These are phyloP conservation scores for Urosaurus nigricauda DNA, from an alignment of 2,797 vertebrate genomes.

Conservation along the genomic window DNA sequence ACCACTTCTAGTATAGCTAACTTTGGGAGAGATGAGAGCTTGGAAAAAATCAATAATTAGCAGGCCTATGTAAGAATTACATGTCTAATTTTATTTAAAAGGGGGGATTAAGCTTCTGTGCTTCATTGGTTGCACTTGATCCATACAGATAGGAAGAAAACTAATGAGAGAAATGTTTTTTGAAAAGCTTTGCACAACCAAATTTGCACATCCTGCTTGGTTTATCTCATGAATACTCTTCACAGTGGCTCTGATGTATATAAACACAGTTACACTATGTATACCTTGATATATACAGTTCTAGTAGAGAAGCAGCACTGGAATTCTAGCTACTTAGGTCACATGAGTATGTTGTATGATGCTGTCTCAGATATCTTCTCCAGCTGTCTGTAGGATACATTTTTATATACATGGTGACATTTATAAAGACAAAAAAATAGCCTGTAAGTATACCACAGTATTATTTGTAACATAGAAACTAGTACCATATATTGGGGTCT, in stretches of 20 bases:
- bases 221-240: background rate
- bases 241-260: background rate
- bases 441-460: background rate
- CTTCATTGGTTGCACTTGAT: slow-evolving; percentile 61
- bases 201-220: slow-evolving; percentile 42
- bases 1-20: slow-evolving; percentile 74
- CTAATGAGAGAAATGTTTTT: background rate
- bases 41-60: slow-evolving; percentile 74
- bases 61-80: slow-evolving; percentile 63
- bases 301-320: no score
- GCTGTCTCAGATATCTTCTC: background rate
- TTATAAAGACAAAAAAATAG: background rate
- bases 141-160: slow-evolving; percentile 44
- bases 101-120: slow-evolving; percentile 63
- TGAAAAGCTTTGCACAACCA: slow-evolving; percentile 41
- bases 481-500: slow-evolving; percentile 47
- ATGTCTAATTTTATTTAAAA: slow-evolving; percentile 73
- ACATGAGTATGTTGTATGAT: background rate
- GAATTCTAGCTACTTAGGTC: background rate
- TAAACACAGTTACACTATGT: background rate
- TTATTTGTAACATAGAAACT: slow-evolving; percentile 29
- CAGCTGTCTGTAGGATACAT: background rate
- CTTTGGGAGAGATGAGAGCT: slow-evolving; percentile 63
- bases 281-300: no score
- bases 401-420: no score